These are phyloP conservation scores for Porites rus DNA, from an alignment of 92 coral and sea anemone species.

Conservation along the genomic window DNA sequence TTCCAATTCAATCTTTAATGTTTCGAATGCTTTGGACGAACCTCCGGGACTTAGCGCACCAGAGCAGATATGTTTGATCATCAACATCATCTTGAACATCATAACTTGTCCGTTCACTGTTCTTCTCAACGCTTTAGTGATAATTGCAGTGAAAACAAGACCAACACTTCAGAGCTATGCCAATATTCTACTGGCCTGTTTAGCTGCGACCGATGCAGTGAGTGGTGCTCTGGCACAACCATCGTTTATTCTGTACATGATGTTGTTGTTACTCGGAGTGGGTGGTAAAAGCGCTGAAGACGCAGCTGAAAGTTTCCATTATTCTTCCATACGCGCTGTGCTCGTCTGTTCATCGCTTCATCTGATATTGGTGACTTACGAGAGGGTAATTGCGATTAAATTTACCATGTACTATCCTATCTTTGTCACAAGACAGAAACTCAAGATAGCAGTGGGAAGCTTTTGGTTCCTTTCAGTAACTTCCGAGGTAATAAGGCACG, in stretches of 20 bases:
- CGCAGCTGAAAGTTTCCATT: neutral
- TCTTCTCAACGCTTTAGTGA: conserved; percentile 18
- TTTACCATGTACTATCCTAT: neutral
- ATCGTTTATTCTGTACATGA: neutral
- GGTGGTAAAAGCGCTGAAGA: neutral
- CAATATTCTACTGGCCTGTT: conserved; percentile 11
- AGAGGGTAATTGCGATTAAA: conserved; percentile 4
- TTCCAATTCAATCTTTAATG: no score
- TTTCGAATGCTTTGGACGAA: neutral
- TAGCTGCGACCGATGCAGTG: conserved; percentile 23
- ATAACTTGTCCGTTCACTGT: conserved; percentile 16
- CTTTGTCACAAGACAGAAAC: neutral
- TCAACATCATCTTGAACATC: neutral
- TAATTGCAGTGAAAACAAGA: conserved; percentile 23
- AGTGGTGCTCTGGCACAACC: neutral
- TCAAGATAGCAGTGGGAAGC: neutral
- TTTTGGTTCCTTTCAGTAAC: neutral
- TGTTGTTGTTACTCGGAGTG: no score
- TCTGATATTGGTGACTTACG: neutral
- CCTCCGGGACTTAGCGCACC: neutral
- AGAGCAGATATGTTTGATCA: neutral
- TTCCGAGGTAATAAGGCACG: neutral
- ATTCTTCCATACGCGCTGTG: neutral
- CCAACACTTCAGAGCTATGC: conserved; percentile 4
- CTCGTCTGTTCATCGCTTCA: neutral